Evolutionary conservation across 2,888 invertebrate species (phyloP).

Genomic region (Clitarchus hookeri): DNA sequence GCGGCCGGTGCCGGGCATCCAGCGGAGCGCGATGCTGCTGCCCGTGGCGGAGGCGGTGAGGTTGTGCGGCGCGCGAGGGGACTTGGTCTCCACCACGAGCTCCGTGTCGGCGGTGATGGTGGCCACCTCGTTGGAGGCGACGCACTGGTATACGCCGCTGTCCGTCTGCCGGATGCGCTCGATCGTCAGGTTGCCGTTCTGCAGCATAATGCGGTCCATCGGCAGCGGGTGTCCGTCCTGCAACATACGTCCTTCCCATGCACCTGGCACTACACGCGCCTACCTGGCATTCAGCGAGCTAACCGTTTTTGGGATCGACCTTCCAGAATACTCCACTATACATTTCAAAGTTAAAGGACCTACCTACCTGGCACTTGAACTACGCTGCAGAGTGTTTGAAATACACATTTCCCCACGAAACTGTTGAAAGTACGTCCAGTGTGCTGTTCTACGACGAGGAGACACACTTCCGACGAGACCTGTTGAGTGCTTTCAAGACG

Average conservation of each 20-base stretch:
- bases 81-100: conserved; percentile 80
- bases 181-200: conserved; percentile 82
- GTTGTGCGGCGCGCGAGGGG: conserved; percentile 90
- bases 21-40: conserved; percentile 75
- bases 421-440: too few relatives aligned
- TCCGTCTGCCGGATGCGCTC: conserved; percentile 80
- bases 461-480: too few relatives aligned
- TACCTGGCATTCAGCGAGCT: too few relatives aligned
- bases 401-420: too few relatives aligned
- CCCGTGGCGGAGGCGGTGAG: conserved; percentile 75
- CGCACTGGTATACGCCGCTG: conserved; percentile 74
- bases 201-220: conserved; percentile 67
- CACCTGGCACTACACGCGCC: too few relatives aligned
- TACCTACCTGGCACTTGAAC: too few relatives aligned
- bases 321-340: too few relatives aligned
- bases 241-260: neutral
- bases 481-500: too few relatives aligned
- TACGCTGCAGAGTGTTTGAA: too few relatives aligned
- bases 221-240: conserved; percentile 71
- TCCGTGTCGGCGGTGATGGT: conserved; percentile 80
- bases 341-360: too few relatives aligned
- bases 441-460: too few relatives aligned
- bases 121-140: conserved; percentile 85
- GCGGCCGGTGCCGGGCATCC: conserved; percentile 82
- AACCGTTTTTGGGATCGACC: too few relatives aligned